These are phyloP conservation scores for Drosophila ambigua DNA, from an alignment of 1,140 invertebrate genomes.

Conservation along the genomic window DNA sequence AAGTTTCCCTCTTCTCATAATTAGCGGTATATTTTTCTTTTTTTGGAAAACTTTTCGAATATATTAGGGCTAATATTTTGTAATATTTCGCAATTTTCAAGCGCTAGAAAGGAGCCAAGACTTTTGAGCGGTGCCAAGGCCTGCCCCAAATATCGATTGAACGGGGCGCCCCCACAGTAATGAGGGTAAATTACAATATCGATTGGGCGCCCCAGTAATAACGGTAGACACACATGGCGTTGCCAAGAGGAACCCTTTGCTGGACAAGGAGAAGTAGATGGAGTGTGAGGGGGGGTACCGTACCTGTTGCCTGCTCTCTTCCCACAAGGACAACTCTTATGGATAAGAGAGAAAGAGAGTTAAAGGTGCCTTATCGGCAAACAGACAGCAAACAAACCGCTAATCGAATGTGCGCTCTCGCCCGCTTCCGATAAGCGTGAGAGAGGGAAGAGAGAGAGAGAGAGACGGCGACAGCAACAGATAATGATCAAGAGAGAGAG, in stretches of 20 bases:
- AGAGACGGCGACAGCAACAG: not conserved
- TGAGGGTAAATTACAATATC: too few species aligned
- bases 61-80: constrained; percentile 31
- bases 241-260: too few species aligned
- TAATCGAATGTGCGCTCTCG: constrained; percentile 6
- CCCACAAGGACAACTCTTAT: too few species aligned
- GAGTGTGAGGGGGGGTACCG: not conserved
- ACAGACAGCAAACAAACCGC: constrained; percentile 2
- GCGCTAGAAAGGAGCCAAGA: not conserved
- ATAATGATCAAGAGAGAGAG: not conserved
- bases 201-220: constrained; percentile 19
- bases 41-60: constrained; percentile 45
- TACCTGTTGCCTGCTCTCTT: too few species aligned
- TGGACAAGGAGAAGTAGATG: not conserved
- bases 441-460: not conserved
- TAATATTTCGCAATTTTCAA: constrained; percentile 6
- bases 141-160: constrained; percentile 48
- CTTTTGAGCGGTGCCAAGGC: constrained; percentile 36
- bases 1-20: constrained; percentile 40
- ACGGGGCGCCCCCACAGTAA: constrained; percentile 4
- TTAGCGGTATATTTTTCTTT: constrained; percentile 10
- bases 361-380: not conserved
- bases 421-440: not conserved
- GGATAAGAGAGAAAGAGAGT: too few species aligned
- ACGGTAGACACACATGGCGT: constrained; percentile 1